phyloP scores from a whole-genome alignment of 2,888 invertebrate genomes.

The Brachynemurus nebulosus region DNA sequence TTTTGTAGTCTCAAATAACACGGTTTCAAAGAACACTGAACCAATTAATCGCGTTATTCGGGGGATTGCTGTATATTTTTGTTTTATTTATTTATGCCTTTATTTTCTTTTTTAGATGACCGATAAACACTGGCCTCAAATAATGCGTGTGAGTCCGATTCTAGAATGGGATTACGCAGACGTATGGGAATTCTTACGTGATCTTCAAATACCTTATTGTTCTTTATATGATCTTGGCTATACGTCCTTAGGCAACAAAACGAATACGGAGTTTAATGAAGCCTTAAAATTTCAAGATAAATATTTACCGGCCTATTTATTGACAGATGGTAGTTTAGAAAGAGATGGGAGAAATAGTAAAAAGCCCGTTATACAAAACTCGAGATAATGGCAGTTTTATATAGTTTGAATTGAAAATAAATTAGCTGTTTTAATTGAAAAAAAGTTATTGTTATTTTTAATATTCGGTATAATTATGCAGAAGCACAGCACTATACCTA shows the following conservation, averaged over 20 bases:
- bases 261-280: slow-evolving; percentile 72
- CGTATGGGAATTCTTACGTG: slow-evolving; percentile 79
- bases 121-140: slow-evolving; percentile 78
- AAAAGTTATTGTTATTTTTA: too few relatives aligned
- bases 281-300: slow-evolving; percentile 42
- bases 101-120: slow-evolving; percentile 44
- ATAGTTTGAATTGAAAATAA: too few relatives aligned
- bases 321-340: slow-evolving; percentile 46
- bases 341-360: slow-evolving; percentile 37
- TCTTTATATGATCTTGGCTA: slow-evolving; percentile 81
- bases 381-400: background rate
- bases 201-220: slow-evolving; percentile 77
- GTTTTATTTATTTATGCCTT: too few relatives aligned
- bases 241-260: slow-evolving; percentile 73
- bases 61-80: background rate
- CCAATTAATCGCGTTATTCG: too few relatives aligned
- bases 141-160: slow-evolving; percentile 79
- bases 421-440: too few relatives aligned
- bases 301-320: slow-evolving; percentile 62
- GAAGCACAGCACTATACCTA: too few relatives aligned
- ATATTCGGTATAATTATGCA: too few relatives aligned
- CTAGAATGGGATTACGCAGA: slow-evolving; percentile 86
- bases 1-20: too few relatives aligned
- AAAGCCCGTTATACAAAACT: too few relatives aligned
- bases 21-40: too few relatives aligned